Evolutionary conservation across 2,113 vertebrate species (phyloP).

Genomic region (Rhabdomys dilectus): DNA sequence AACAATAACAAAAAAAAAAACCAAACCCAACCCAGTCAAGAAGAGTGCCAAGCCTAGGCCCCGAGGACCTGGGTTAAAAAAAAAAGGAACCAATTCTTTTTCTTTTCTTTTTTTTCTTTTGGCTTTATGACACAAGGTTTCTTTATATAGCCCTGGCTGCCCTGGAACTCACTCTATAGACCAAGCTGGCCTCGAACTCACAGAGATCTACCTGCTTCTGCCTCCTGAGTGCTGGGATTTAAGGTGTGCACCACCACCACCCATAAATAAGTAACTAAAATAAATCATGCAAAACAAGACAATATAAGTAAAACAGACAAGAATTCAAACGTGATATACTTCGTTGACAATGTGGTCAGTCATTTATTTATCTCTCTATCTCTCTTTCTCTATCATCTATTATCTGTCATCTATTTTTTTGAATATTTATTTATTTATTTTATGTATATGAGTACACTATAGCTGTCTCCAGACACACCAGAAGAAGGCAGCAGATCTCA

Average conservation of each 20-base stretch:
- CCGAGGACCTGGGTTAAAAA: neutral
- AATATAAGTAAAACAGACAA: neutral
- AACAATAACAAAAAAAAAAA: neutral
- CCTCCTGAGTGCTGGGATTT: no score
- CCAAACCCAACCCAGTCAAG: neutral
- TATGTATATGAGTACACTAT: no score
- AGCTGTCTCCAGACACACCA: no score
- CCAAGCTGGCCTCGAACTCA: neutral
- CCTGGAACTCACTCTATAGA: neutral
- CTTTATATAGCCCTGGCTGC: no score
- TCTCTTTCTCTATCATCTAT: neutral
- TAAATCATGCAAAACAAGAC: neutral
- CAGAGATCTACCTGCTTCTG: neutral
- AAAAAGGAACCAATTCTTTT: neutral
- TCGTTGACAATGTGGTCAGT: neutral
- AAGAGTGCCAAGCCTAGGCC: neutral
- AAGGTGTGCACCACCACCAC: no score
- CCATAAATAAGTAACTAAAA: neutral
- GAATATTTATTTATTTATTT: no score
- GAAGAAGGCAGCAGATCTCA: no score
- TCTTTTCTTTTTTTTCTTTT: neutral
- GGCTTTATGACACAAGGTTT: neutral
- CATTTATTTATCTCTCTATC: neutral
- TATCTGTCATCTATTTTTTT: neutral
- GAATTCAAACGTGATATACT: neutral